Percentiles rank a stretch among this genome's conserved stretches.
Conservation (phyloP, 2,888 invertebrate species). For the Empis livida region DNA sequence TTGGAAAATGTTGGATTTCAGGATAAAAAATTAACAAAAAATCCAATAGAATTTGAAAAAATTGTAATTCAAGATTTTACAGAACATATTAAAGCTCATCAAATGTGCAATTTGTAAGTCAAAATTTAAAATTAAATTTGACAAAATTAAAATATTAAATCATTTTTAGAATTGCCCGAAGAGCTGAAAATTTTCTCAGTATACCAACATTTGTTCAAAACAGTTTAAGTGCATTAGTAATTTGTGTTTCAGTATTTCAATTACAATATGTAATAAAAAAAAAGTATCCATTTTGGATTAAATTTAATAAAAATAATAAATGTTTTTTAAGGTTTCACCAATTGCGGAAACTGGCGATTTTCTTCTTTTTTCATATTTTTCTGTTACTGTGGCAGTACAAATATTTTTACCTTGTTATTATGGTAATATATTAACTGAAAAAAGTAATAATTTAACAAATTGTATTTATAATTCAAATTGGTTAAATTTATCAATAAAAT, state of each 20-base stretch:
- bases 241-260: slow-evolving; percentile 5
- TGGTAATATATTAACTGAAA: slow-evolving; percentile 22
- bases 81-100: background rate
- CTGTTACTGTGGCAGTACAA: slow-evolving; percentile 20
- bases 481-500: slow-evolving; percentile 17
- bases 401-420: slow-evolving; percentile 29
- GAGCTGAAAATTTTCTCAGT: background rate
- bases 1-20: slow-evolving; percentile 8
- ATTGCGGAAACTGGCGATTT: background rate
- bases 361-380: slow-evolving; percentile 1
- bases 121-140: background rate
- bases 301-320: background rate
- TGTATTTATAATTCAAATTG: slow-evolving; percentile 24
- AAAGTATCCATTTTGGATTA: background rate
- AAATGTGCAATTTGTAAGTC: background rate
- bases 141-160: background rate
- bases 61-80: background rate
- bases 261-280: slow-evolving; percentile 1
- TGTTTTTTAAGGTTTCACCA: slow-evolving; percentile 3
- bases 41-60: background rate
- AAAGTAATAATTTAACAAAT: slow-evolving; percentile 18
- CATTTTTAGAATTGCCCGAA: background rate
- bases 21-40: background rate
- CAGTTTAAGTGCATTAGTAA: slow-evolving; percentile 3
- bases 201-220: slow-evolving; percentile 1